These are phyloP conservation scores for Nyctibius grandis DNA, from an alignment of 2,797 vertebrate species.

Conservation along the genomic window DNA sequence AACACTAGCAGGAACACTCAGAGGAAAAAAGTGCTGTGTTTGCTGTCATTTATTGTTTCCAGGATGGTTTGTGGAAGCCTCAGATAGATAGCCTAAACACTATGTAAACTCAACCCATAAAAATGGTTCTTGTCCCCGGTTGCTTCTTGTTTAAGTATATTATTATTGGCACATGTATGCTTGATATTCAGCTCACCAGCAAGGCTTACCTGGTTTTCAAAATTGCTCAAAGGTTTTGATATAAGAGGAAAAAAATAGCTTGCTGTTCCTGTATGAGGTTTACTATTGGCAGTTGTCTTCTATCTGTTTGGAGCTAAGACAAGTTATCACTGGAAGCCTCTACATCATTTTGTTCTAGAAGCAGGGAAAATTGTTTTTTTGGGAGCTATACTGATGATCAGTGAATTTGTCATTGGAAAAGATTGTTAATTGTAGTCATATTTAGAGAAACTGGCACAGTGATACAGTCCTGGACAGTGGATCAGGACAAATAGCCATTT, in stretches of 20 bases:
- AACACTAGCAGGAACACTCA: background rate
- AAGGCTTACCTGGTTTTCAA: background rate
- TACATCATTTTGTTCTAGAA: background rate
- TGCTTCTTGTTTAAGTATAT: background rate
- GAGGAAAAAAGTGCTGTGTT: background rate
- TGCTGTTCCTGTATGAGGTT: background rate
- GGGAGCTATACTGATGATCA: background rate
- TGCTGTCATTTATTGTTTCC: background rate
- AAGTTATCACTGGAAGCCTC: background rate
- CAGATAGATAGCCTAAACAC: background rate
- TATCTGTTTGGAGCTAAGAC: background rate
- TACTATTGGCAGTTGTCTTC: background rate
- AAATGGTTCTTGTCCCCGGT: background rate
- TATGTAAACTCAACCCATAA: background rate
- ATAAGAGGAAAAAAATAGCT: background rate
- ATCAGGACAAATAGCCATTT: background rate
- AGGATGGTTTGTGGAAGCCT: background rate
- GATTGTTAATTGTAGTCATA: background rate
- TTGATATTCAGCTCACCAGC: background rate
- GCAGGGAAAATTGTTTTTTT: background rate
- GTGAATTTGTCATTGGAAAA: background rate
- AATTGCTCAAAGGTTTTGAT: background rate
- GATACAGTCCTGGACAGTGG: background rate
- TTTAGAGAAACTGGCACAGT: background rate
- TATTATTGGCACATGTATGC: background rate